Conservation (phyloP, 2,888 invertebrate genomes). For the Pollenia amentaria region DNA sequence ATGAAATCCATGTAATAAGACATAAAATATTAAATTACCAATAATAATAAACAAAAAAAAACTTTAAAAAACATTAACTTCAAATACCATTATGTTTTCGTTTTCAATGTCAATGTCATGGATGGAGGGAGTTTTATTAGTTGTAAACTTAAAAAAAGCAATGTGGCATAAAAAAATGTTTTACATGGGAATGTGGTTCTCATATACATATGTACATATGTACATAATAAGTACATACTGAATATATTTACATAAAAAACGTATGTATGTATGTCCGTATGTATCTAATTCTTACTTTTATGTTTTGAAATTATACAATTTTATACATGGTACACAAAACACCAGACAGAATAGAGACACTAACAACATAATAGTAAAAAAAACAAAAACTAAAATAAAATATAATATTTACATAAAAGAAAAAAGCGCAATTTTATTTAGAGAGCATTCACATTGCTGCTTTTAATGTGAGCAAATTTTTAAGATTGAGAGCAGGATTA, state of each 20-base stretch:
- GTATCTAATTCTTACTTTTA: conserved; percentile 9
- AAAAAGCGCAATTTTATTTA: conserved; percentile 21
- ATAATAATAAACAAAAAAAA: background rate
- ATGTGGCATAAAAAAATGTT: conserved; percentile 21
- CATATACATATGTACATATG: conserved; percentile 2
- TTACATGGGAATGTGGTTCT: conserved; percentile 57
- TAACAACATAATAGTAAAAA: conserved; percentile 12
- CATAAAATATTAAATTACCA: background rate
- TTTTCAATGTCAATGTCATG: conserved; percentile 72
- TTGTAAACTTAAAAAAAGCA: background rate
- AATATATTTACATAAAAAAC: background rate
- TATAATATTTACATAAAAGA: background rate
- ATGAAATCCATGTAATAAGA: too few relatives aligned
- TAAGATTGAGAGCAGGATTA: background rate
- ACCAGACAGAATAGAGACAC: conserved; percentile 41
- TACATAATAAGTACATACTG: background rate
- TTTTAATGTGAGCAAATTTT: background rate
- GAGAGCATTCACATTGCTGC: background rate
- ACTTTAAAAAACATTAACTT: conserved; percentile 19
- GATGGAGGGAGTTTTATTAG: conserved; percentile 38
- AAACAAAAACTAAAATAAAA: background rate
- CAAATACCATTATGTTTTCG: conserved; percentile 6
- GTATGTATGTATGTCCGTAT: background rate
- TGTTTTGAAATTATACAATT: conserved; percentile 56
- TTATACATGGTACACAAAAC: conserved; percentile 14